Base-by-base conservation (phyloP, 2,113 vertebrate genomes). In the Etheostoma cragini region DNA sequence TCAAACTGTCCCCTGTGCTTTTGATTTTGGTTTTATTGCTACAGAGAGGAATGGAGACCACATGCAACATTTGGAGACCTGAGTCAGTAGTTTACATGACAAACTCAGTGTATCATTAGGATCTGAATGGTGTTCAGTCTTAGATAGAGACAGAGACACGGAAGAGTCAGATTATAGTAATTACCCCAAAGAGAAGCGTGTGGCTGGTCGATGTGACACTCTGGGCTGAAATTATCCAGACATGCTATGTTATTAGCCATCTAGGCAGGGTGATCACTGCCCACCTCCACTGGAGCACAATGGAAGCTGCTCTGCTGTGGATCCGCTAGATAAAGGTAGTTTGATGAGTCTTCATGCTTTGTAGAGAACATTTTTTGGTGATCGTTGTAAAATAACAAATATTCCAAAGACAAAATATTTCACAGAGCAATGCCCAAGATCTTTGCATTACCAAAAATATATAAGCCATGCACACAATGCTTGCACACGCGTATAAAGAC, bases 101-200 rank as follows among this genome's bases (percentile, higher is more conserved):
- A 30, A 71, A 72, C 10, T 57, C 54, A 49, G 61, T 30, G 62
- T 61, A 67, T 42, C 6, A 61, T 61, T 33, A 53, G 10, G 14
- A 26, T 70, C 1, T 47, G 24, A 64, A 46, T 8, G 30, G 13
- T 53, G 3, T 45, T n/a, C 46, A 52, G 30, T 2, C 10, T 49
- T 47, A 46, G 17, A 60, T 22, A 47, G 26, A 66, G 45, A 67
- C 35, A 33, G 63, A 17, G 61, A 63, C 38, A 11, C 54, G 45
- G 6, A 57, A 76, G 19, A 72, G 64, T 57, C 26, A 73, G 79
- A 91, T 91, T 63, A 92, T 47, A 93, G 89, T 93, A 68, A 91
- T 92, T 87, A 91, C 63, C 80, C 77, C 63, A 66, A 76, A 85
- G 75, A 81, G 57, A 78, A 71, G 68, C 74, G 52, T 65, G 77